Evolutionary conservation across 2,888 invertebrate genomes (phyloP).

Genomic region (Platycnemis pennipes): DNA sequence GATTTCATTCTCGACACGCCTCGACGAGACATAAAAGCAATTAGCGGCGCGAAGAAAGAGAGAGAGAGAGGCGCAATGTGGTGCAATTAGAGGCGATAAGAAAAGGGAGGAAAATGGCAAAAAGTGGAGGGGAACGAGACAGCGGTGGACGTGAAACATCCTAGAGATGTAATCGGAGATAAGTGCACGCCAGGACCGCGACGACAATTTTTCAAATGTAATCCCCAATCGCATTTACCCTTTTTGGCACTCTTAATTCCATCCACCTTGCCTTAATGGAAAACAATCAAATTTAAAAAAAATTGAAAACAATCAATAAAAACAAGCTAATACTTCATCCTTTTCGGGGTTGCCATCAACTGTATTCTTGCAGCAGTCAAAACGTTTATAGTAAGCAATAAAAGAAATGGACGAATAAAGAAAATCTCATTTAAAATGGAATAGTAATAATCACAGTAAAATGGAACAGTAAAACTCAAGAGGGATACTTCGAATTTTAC

Average conservation of each 20-base stretch:
- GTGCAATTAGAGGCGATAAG: conserved; percentile 4
- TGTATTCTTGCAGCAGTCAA: too few relatives aligned
- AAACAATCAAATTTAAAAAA: too few relatives aligned
- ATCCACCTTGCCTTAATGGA: too few relatives aligned
- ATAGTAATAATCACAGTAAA: too few relatives aligned
- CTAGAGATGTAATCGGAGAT: not conserved
- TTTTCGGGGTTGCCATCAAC: too few relatives aligned
- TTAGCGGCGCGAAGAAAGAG: conserved; percentile 52
- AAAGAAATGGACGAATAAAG: too few relatives aligned
- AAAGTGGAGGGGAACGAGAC: not conserved
- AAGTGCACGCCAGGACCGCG: not conserved
- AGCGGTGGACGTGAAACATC: not conserved
- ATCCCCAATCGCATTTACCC: not conserved
- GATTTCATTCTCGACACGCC: conserved; percentile 33
- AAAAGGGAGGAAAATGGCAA: conserved; percentile 24
- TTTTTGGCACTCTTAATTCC: not conserved
- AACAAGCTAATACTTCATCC: too few relatives aligned
- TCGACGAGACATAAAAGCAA: conserved; percentile 51
- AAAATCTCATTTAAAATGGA: too few relatives aligned
- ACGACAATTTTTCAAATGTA: not conserved
- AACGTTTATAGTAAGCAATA: too few relatives aligned
- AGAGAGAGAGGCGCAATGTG: conserved; percentile 33
- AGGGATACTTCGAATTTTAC: too few relatives aligned
- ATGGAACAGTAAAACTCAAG: too few relatives aligned
- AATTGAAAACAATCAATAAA: too few relatives aligned